phyloP scores from a whole-genome alignment of 2,797 vertebrate genomes.

The Molossus alvarezi region DNA sequence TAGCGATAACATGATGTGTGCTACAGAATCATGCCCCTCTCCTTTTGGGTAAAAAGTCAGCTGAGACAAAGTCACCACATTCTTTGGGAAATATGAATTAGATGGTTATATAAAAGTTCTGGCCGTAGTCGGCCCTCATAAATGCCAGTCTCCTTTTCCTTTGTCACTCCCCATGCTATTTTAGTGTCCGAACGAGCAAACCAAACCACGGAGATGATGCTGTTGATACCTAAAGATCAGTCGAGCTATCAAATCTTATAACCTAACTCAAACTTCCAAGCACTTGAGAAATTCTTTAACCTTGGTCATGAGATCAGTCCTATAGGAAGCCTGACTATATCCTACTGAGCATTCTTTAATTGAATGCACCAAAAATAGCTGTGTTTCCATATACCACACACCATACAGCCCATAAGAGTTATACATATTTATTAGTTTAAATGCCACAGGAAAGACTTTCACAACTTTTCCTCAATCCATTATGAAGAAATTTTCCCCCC shows the following conservation, averaged over 20 bases:
- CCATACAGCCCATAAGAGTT: slow-evolving; percentile 54
- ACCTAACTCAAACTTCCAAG: slow-evolving; percentile 39
- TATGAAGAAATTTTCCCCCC: slow-evolving; percentile 58
- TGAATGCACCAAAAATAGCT: slow-evolving; percentile 78
- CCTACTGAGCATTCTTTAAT: slow-evolving; percentile 76
- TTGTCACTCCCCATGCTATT: neutral
- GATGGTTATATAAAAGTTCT: neutral
- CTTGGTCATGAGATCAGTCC: slow-evolving; percentile 7
- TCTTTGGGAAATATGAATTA: neutral
- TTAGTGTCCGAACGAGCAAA: neutral
- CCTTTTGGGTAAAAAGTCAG: neutral
- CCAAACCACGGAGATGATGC: neutral
- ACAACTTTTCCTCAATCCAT: slow-evolving; percentile 71
- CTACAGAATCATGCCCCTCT: neutral
- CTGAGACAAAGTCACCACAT: neutral
- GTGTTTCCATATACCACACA: slow-evolving; percentile 58
- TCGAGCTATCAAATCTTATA: neutral
- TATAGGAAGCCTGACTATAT: slow-evolving; percentile 61
- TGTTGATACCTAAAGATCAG: neutral
- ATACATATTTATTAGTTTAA: slow-evolving; percentile 86
- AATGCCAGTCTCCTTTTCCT: neutral
- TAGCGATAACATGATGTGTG: neutral
- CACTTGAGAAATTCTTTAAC: slow-evolving; percentile 49
- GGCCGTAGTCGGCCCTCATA: accelerated
- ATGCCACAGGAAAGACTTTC: slow-evolving; percentile 78